These are phyloP conservation scores for Tortrix viridana DNA, from an alignment of 2,888 invertebrate species.

Conservation along the genomic window DNA sequence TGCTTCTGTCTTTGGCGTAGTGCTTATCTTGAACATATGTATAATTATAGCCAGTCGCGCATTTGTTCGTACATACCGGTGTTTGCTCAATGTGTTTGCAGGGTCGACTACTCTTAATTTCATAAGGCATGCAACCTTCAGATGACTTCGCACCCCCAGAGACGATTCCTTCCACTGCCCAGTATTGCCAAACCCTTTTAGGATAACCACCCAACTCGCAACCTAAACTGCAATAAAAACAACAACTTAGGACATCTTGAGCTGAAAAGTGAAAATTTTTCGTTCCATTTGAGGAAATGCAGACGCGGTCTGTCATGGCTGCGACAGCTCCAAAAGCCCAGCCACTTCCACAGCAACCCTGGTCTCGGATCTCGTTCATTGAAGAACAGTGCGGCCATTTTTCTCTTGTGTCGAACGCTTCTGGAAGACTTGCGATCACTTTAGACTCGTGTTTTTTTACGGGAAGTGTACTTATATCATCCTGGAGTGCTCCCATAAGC, in stretches of 20 bases:
- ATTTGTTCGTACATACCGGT: no score
- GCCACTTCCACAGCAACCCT: slow-evolving; percentile 96
- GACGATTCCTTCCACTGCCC: slow-evolving; percentile 92
- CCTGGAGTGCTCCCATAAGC: no score
- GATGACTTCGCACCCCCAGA: slow-evolving; percentile 91
- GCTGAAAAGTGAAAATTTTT: slow-evolving; percentile 90
- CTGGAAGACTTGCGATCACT: no score
- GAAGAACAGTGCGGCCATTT: slow-evolving; percentile 95
- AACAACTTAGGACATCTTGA: slow-evolving; percentile 93
- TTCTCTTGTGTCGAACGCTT: slow-evolving; percentile 89
- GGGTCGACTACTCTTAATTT: slow-evolving; percentile 69
- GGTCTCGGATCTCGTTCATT: slow-evolving; percentile 92
- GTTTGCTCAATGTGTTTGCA: no score
- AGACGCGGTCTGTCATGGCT: slow-evolving; percentile 95
- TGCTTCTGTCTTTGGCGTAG: no score
- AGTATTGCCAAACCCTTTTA: slow-evolving; percentile 93
- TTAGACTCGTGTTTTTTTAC: no score
- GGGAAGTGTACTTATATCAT: no score
- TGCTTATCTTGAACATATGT: no score
- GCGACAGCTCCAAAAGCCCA: slow-evolving; percentile 97
- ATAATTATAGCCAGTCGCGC: no score
- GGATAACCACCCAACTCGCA: slow-evolving; percentile 90
- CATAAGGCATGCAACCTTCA: slow-evolving; percentile 94
- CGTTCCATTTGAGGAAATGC: slow-evolving; percentile 90
- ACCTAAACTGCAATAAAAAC: slow-evolving; percentile 89